These are phyloP conservation scores for Conops quadrifasciatus DNA, from an alignment of 2,888 invertebrate genomes.

Conservation along the genomic window DNA sequence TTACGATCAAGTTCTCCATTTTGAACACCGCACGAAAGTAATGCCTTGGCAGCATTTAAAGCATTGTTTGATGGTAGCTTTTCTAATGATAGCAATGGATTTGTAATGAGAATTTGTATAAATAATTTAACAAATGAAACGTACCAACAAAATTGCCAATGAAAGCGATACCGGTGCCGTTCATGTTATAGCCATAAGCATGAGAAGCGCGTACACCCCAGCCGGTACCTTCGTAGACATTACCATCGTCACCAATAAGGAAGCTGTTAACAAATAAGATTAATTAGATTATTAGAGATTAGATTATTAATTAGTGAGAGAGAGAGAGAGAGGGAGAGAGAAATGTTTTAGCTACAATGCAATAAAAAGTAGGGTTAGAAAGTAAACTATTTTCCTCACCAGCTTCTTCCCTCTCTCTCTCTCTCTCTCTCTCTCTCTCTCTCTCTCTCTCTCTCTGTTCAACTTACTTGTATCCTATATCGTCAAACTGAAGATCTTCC, in stretches of 20 bases:
- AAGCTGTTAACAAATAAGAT: slow-evolving; percentile 63
- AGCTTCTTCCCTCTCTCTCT: not conserved
- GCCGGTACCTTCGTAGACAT: slow-evolving; percentile 73
- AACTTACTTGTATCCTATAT: slow-evolving; percentile 69
- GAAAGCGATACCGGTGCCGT: slow-evolving; percentile 72
- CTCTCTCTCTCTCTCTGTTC: not conserved
- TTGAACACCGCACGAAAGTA: slow-evolving; percentile 65
- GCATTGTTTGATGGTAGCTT: slow-evolving; percentile 61
- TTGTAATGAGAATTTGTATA: not conserved
- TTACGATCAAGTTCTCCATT: slow-evolving; percentile 62
- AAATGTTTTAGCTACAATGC: too few relatives aligned
- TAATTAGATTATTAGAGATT: not conserved
- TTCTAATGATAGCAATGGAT: slow-evolving; percentile 51
- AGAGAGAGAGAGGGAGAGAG: too few relatives aligned
- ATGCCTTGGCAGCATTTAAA: slow-evolving; percentile 61
- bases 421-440: not conserved
- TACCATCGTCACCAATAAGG: slow-evolving; percentile 72
- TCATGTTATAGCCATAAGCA: slow-evolving; percentile 69
- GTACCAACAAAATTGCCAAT: slow-evolving; percentile 69
- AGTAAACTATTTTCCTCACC: too few relatives aligned
- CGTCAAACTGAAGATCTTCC: slow-evolving; percentile 66
- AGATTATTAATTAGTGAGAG: not conserved
- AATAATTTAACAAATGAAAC: slow-evolving; percentile 34
- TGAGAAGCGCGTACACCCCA: slow-evolving; percentile 73
- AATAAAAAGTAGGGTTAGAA: too few relatives aligned